Evolutionary conservation across 2,797 vertebrate species (phyloP), one percentile per base, ranked within the genome.

Genomic region (Tadarida brasiliensis): DNA sequence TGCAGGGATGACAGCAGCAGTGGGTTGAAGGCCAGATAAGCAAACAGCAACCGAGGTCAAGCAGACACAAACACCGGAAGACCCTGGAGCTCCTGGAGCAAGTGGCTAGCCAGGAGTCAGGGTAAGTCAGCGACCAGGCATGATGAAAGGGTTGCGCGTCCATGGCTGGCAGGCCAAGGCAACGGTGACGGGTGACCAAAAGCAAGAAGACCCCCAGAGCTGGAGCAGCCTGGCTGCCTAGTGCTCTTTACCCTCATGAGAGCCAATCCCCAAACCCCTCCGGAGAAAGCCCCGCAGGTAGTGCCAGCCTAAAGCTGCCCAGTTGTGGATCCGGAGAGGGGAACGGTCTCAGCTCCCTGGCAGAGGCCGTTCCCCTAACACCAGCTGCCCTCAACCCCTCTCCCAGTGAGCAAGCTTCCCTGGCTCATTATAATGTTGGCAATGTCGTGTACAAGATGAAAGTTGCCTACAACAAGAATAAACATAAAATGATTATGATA

Each of bases 381-480:
- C 82, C 84, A 96, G 90, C 85, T 90, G n/a, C 95, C 96, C 88
- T 92, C 88, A 63, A 63, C 74, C 93, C 57, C 78, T 88, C 39
- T 95, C 80, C 93, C 96, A 90, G 90, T 44, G 94, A 94, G 82
- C 54, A 80, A 95, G 84, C 73, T 87, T 94, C 92, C 77, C 92
- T 91, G 94, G 90, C 96, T 94, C 89, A 44, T 95, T 85, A 93
- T 24, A 59, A 84, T 77, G 80, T 73, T 91, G 96, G 96, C 88
- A 94, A 33, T 87, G 70, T 93, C 95, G 91, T 51, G 65, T 57
- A 87, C 88, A 95, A 90, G 88, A 96, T 93, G 89, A 96, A 95
- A 96, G 96, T 93, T 90, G 89, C 96, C 93, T 63, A 95, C 92
- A 92, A 95, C 77, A 96, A 95, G 96, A 97, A 96, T 96, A 96